phyloP scores from a whole-genome alignment of 2,888 invertebrate species.

The Drosophila nr. perissopoda region DNA sequence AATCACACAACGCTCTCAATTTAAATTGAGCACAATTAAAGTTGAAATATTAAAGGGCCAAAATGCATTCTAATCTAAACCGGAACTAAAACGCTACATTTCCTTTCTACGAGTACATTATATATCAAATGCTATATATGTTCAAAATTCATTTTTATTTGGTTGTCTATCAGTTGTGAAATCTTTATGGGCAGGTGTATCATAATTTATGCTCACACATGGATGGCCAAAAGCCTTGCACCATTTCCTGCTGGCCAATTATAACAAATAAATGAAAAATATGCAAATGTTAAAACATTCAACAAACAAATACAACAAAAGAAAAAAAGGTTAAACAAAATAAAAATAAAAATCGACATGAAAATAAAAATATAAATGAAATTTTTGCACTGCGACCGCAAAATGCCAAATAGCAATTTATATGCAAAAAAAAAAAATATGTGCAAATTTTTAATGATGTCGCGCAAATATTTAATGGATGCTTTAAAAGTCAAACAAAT shows the following conservation, averaged over 20 bases:
- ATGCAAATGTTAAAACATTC: slow-evolving; percentile 49
- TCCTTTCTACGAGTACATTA: slow-evolving; percentile 1
- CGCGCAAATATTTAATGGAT: slow-evolving; percentile 41
- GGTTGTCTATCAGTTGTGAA: slow-evolving; percentile 21
- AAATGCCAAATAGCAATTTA: slow-evolving; percentile 69
- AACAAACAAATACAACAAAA: slow-evolving; percentile 5
- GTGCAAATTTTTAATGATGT: slow-evolving; percentile 59
- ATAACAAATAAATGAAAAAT: slow-evolving; percentile 64
- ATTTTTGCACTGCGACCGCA: slow-evolving; percentile 50
- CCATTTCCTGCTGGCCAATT: slow-evolving; percentile 61
- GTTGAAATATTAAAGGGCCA: not conserved
- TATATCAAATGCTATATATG: not conserved
- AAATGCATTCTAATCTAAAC: not conserved
- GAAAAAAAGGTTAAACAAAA: slow-evolving; percentile 6
- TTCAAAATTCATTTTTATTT: slow-evolving; percentile 3
- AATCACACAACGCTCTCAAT: not conserved
- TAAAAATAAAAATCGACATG: slow-evolving; percentile 1
- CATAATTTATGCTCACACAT: slow-evolving; percentile 52
- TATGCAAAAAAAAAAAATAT: slow-evolving; percentile 55
- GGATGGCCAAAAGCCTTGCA: slow-evolving; percentile 30
- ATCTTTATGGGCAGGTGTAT: slow-evolving; percentile 41
- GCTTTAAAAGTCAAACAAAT: slow-evolving; percentile 42
- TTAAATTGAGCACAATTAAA: fast-evolving
- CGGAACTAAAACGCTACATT: slow-evolving; percentile 34
- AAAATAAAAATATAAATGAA: slow-evolving; percentile 14